Conservation (phyloP, 92 coral and sea anemone genomes). For the Nematostella vectensis region DNA sequence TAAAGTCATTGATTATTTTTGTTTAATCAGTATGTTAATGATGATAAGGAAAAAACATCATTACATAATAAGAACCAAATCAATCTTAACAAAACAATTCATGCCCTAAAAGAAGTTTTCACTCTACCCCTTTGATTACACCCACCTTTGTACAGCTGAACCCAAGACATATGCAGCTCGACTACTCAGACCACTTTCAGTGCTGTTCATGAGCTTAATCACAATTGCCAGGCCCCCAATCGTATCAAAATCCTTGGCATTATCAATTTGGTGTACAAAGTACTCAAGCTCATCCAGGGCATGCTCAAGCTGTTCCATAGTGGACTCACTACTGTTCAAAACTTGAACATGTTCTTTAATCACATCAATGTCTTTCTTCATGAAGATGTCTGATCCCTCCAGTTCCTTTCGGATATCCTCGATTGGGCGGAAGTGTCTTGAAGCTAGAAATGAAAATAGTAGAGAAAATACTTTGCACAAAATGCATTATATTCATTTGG, state of each 20-base stretch:
- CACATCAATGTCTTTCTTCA: slow-evolving; percentile 80
- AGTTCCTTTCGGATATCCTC: slow-evolving; percentile 87
- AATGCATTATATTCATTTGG: no score
- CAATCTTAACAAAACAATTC: no score
- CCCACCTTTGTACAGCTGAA: slow-evolving; percentile 92
- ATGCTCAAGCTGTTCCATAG: slow-evolving; percentile 43
- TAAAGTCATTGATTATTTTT: no score
- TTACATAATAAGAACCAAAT: no score
- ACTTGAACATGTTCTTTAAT: slow-evolving; percentile 54
- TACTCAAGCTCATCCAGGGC: slow-evolving; percentile 86
- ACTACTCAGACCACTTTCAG: slow-evolving; percentile 47
- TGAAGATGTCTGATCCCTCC: slow-evolving; percentile 70
- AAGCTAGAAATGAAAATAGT: slow-evolving; percentile 14
- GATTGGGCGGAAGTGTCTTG: slow-evolving; percentile 59
- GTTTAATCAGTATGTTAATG: no score
- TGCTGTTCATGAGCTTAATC: slow-evolving; percentile 60
- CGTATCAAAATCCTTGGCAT: slow-evolving; percentile 77
- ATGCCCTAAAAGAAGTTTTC: no score
- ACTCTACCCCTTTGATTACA: no score
- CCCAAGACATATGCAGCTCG: slow-evolving; percentile 83
- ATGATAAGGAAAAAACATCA: no score
- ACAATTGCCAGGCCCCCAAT: slow-evolving; percentile 79
- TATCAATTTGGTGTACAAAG: slow-evolving; percentile 90
- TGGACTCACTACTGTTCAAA: slow-evolving; percentile 46
- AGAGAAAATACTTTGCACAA: not conserved